Conservation (phyloP, 1,140 invertebrate species). For the Saccostrea echinata region DNA sequence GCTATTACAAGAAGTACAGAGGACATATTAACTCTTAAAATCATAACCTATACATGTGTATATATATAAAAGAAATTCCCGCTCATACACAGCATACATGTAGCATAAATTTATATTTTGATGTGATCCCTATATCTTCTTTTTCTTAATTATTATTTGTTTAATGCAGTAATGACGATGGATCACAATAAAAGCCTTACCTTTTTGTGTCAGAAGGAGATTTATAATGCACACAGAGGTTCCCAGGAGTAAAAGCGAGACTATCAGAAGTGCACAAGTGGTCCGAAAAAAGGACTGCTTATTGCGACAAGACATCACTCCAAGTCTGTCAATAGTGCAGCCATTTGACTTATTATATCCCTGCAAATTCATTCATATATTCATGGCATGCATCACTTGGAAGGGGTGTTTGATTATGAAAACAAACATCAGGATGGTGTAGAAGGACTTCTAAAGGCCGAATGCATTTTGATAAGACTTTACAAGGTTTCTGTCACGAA, state of each 20-base stretch:
- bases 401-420: not conserved
- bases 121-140: no score
- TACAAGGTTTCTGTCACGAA: not conserved
- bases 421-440: not conserved
- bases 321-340: not conserved
- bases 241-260: not conserved
- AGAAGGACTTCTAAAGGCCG: not conserved
- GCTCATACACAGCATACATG: no score
- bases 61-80: no score
- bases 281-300: not conserved
- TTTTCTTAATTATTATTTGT: no score
- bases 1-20: no score
- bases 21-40: no score
- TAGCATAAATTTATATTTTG: no score
- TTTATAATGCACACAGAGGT: not conserved
- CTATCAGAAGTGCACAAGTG: not conserved
- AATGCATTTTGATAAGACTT: not conserved
- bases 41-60: no score
- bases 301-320: not conserved
- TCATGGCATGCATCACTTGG: not conserved
- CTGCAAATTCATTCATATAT: not conserved
- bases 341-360: not conserved
- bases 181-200: not conserved
- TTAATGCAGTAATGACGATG: no score
- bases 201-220: not conserved